phyloP scores from a whole-genome alignment of 2,888 invertebrate genomes.

The Coronaproctus castanopsis region DNA sequence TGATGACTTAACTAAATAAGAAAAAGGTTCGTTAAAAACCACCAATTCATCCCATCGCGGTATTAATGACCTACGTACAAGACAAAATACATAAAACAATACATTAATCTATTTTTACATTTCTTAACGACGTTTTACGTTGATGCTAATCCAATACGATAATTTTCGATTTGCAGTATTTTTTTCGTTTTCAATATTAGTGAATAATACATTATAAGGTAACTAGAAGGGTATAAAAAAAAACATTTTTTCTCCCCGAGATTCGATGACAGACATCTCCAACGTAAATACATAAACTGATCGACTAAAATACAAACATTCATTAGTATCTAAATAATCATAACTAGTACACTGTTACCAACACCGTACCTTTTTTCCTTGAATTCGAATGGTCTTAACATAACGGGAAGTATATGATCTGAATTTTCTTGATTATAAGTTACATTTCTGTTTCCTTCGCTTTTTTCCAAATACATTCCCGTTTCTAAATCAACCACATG shows the following conservation, averaged over 20 bases:
- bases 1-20: constrained; percentile 27
- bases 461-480: constrained; percentile 30
- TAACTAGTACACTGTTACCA: too few species aligned
- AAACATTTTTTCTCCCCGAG: too few species aligned
- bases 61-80: constrained; percentile 23
- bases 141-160: background rate
- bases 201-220: too few species aligned
- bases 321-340: too few species aligned
- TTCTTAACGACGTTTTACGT: background rate
- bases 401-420: constrained; percentile 35
- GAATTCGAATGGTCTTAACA: constrained; percentile 39
- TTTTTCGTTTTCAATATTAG: background rate
- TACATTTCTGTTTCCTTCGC: constrained; percentile 27
- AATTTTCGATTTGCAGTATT: background rate
- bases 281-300: too few species aligned
- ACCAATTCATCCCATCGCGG: constrained; percentile 46
- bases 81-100: constrained; percentile 1
- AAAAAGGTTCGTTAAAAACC: constrained; percentile 36
- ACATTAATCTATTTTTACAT: background rate
- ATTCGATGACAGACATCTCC: too few species aligned
- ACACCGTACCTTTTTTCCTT: constrained; percentile 33
- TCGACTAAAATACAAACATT: too few species aligned
- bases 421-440: constrained; percentile 22
- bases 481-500: constrained; percentile 36
- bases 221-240: too few species aligned